These are phyloP conservation scores for Phataginus tetradactyla DNA, from an alignment of 2,797 vertebrate species.

Conservation along the genomic window DNA sequence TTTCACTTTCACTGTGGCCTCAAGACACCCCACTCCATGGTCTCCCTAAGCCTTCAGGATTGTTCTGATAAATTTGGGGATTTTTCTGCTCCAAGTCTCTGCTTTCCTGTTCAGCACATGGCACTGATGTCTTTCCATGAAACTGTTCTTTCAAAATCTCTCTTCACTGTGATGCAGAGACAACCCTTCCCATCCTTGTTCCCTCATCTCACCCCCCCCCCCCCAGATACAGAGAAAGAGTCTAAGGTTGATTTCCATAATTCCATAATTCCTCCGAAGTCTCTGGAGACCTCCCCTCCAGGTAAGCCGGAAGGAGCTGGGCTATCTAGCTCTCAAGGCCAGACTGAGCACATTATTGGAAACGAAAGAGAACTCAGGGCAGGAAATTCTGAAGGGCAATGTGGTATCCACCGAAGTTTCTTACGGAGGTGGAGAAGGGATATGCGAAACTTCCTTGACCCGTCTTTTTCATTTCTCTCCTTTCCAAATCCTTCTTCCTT, in stretches of 20 bases:
- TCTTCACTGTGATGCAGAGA: neutral
- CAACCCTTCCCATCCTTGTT: neutral
- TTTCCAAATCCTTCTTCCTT: neutral
- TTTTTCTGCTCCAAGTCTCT: neutral
- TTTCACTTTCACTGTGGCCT: neutral
- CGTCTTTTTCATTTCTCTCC: neutral
- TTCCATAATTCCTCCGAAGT: neutral
- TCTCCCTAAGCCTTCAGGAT: neutral
- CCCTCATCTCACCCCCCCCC: neutral
- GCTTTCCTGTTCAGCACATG: constrained; percentile 15
- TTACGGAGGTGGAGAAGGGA: neutral
- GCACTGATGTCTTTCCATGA: neutral
- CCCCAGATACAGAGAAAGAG: neutral
- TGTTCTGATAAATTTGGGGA: neutral
- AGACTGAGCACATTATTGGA: neutral
- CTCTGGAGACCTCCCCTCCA: neutral
- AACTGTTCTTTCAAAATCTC: neutral
- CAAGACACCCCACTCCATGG: neutral
- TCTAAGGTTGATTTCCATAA: neutral
- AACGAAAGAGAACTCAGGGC: neutral
- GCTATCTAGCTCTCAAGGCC: neutral
- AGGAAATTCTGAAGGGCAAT: constrained; percentile 15
- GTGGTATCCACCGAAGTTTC: neutral
- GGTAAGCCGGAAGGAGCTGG: neutral
- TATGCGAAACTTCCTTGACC: neutral